phyloP scores from a whole-genome alignment of 2,888 invertebrate species.

The Scaptomyza polygonia region DNA sequence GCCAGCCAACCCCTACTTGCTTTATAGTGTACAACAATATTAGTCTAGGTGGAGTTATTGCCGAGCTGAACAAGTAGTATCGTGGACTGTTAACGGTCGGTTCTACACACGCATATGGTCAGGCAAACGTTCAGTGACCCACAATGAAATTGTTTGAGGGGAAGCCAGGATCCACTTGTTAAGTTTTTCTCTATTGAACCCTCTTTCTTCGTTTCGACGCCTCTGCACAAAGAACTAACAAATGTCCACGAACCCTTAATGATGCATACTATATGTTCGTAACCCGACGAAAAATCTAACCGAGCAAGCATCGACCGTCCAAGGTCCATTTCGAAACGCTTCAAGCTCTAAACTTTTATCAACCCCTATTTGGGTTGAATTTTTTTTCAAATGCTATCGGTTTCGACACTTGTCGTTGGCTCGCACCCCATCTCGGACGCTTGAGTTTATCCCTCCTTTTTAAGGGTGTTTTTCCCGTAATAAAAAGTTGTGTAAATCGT shows the following conservation, averaged over 20 bases:
- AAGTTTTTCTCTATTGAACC: neutral
- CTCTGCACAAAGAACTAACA: slow-evolving; percentile 8
- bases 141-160: neutral
- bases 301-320: slow-evolving; percentile 55
- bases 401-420: slow-evolving; percentile 13
- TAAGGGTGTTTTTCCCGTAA: neutral
- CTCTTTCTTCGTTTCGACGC: slow-evolving; percentile 20
- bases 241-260: slow-evolving; percentile 1
- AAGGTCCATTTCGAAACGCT: slow-evolving; percentile 28
- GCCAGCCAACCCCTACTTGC: slow-evolving; percentile 35
- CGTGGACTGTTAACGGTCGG: slow-evolving; percentile 1
- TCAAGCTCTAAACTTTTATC: slow-evolving; percentile 25
- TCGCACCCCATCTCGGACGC: slow-evolving; percentile 5
- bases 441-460: neutral
- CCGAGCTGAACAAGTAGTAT: slow-evolving; percentile 1
- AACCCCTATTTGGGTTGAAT: slow-evolving; percentile 38
- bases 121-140: slow-evolving; percentile 28
- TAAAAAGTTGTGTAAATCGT: too few relatives aligned
- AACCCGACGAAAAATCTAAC: slow-evolving; percentile 15
- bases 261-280: slow-evolving; percentile 7
- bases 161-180: neutral
- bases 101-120: slow-evolving; percentile 13
- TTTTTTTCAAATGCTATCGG: neutral
- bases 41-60: slow-evolving; percentile 13
- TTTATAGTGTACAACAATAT: slow-evolving; percentile 10